Evolutionary conservation across 1,140 invertebrate species (phyloP).

Genomic region (Trichomalopsis sarcophagae): DNA sequence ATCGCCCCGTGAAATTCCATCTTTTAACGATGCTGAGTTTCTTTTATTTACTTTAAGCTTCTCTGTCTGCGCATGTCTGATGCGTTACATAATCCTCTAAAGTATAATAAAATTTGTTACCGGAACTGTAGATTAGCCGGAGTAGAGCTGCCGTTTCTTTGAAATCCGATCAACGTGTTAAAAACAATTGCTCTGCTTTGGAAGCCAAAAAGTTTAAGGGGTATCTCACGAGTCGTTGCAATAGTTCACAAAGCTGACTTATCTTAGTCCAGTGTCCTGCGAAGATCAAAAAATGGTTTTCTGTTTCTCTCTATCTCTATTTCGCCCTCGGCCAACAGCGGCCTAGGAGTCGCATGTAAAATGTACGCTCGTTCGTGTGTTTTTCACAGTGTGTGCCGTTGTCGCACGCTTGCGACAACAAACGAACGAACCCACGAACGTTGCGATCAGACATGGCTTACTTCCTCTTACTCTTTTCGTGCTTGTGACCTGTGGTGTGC

Average conservation of each 20-base stretch:
- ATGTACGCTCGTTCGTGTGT: slow-evolving; percentile 31
- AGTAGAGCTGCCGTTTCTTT: slow-evolving; percentile 32
- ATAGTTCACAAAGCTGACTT: slow-evolving; percentile 40
- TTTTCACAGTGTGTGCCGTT: slow-evolving; percentile 8
- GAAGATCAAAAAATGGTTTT: slow-evolving; percentile 34
- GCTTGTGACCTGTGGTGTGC: slow-evolving; percentile 63
- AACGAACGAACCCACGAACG: slow-evolving; percentile 28
- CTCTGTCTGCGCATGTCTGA: neutral
- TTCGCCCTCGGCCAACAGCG: slow-evolving; percentile 13
- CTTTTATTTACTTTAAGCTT: slow-evolving; percentile 33
- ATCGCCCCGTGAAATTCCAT: slow-evolving; percentile 19
- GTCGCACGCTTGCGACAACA: slow-evolving; percentile 22
- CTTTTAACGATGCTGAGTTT: slow-evolving; percentile 20
- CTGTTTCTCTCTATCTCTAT: slow-evolving; percentile 4
- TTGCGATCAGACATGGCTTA: slow-evolving; percentile 47
- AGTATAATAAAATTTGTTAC: slow-evolving; percentile 34
- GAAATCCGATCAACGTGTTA: slow-evolving; percentile 40
- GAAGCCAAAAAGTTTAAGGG: slow-evolving; percentile 33
- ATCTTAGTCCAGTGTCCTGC: slow-evolving; percentile 43
- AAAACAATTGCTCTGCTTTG: slow-evolving; percentile 28
- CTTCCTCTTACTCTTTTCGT: slow-evolving; percentile 72
- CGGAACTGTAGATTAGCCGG: neutral
- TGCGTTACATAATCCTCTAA: slow-evolving; percentile 27
- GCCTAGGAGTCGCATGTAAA: slow-evolving; percentile 8
- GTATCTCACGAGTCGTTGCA: slow-evolving; percentile 40